These are phyloP conservation scores for Noctuana brunneofusca DNA, from an alignment of 2,888 invertebrate species.

Conservation along the genomic window DNA sequence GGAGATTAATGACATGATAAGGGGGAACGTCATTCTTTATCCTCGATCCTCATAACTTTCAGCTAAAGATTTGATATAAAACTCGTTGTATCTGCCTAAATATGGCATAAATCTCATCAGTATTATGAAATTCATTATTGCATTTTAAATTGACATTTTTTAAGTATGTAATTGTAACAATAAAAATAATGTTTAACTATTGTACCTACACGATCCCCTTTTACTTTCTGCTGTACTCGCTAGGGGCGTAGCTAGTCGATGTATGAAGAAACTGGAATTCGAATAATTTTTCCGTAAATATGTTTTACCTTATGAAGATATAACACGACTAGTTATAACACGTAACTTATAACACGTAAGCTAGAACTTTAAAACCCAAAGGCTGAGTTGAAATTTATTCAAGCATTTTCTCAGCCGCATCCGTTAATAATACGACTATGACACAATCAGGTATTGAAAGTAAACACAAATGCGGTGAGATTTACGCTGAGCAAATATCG, in stretches of 20 bases:
- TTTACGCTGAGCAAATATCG: conserved; percentile 63
- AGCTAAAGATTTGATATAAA: not conserved
- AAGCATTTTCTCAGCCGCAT: not conserved
- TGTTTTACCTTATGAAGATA: too few species aligned
- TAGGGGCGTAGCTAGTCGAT: too few species aligned
- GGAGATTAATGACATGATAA: conserved; percentile 27
- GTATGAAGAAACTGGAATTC: too few species aligned
- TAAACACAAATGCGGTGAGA: conserved; percentile 51
- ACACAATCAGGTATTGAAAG: conserved; percentile 54
- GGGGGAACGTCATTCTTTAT: conserved; percentile 17
- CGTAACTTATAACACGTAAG: too few species aligned
- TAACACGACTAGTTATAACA: too few species aligned
- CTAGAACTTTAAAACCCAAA: not conserved
- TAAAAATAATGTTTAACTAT: too few species aligned
- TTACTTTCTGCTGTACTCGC: too few species aligned
- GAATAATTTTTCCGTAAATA: too few species aligned
- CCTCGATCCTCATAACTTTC: conserved; percentile 4
- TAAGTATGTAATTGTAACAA: not conserved
- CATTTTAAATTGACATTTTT: not conserved
- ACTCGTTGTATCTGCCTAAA: not conserved
- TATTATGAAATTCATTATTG: not conserved
- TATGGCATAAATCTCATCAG: not conserved
- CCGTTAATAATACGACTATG: not conserved
- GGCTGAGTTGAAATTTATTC: not conserved
- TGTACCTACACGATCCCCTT: too few species aligned